Evolutionary conservation across 2,113 vertebrate genomes (phyloP).

Genomic region (Ahaetulla prasina): DNA sequence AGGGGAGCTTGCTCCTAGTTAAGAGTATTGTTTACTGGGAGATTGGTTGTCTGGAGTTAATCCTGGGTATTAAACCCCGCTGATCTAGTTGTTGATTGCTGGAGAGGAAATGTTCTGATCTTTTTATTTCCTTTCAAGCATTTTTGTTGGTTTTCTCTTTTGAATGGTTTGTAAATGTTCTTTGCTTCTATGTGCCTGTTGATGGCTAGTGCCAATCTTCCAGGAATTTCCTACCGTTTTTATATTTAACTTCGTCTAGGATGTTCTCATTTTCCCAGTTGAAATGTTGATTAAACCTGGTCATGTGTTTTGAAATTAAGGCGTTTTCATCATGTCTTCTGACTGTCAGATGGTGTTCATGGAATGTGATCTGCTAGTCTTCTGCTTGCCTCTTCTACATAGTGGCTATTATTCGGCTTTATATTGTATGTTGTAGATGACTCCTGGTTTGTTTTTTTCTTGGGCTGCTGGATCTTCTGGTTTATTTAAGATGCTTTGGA

Average conservation of each 20-base stretch:
- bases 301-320: background rate
- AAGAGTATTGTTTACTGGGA: background rate
- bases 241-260: background rate
- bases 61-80: background rate
- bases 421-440: no score
- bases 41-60: background rate
- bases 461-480: no score
- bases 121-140: no score
- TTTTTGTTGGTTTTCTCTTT: no score
- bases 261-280: background rate
- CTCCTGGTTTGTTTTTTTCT: background rate
- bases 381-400: background rate
- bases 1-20: background rate
- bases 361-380: no score
- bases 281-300: background rate
- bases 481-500: no score
- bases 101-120: background rate
- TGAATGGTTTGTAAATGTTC: background rate
- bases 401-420: background rate
- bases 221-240: background rate
- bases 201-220: background rate
- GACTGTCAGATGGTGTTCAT: no score
- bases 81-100: background rate
- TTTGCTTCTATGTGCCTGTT: background rate
- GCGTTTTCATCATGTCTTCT: background rate